Evolutionary conservation across 2,888 invertebrate genomes (phyloP).

Genomic region (Meteorus cinctellus): DNA sequence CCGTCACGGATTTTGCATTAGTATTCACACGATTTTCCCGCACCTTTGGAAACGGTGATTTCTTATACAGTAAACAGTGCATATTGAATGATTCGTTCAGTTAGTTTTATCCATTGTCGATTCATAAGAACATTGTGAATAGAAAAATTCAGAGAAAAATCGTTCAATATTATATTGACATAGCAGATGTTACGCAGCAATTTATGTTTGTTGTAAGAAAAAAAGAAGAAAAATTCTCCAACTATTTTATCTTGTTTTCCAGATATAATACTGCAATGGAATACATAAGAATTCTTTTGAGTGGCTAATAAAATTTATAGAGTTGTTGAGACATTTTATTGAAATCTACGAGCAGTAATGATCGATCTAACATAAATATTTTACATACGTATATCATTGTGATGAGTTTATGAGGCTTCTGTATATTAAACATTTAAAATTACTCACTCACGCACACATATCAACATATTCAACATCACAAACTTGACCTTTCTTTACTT

Average conservation of each 20-base stretch:
- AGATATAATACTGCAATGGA: background rate
- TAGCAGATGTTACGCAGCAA: background rate
- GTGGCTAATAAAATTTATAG: background rate
- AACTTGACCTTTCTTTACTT: too few relatives aligned
- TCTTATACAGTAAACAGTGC: slow-evolving; percentile 62
- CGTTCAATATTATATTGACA: slow-evolving; percentile 2
- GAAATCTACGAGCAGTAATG: background rate
- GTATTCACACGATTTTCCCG: slow-evolving; percentile 70
- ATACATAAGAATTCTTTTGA: background rate
- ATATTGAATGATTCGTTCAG: slow-evolving; percentile 25
- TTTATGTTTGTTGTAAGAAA: background rate
- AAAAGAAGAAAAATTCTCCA: background rate
- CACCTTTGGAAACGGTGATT: slow-evolving; percentile 68
- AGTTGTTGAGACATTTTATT: background rate
- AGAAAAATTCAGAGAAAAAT: slow-evolving; percentile 7
- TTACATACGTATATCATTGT: background rate
- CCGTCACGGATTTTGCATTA: slow-evolving; percentile 69
- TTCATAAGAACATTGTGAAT: slow-evolving; percentile 9
- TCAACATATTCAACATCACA: background rate
- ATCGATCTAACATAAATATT: background rate
- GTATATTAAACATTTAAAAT: background rate
- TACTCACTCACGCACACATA: background rate
- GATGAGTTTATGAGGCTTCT: background rate
- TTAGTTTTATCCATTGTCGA: slow-evolving; percentile 23
- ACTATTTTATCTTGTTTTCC: background rate